A percentile compares a stretch with the other conserved stretches of the same genome.
phyloP scores from a whole-genome alignment of 2,113 vertebrate species.

The Tupaia chinensis region DNA sequence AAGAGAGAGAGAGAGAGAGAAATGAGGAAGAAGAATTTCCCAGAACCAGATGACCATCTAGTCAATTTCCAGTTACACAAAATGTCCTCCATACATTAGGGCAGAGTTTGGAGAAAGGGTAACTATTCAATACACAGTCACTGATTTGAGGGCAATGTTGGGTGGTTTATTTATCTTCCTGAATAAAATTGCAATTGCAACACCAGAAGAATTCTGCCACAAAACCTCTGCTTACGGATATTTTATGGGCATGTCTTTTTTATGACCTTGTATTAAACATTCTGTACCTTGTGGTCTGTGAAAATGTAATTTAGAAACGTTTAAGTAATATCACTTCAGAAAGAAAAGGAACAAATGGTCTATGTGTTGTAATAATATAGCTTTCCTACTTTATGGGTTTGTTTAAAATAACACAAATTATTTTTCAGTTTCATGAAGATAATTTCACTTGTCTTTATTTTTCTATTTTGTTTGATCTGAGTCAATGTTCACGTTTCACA shows the following conservation, averaged over 20 bases:
- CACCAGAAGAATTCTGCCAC: background rate
- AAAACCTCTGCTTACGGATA: background rate
- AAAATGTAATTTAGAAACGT: background rate
- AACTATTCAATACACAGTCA: background rate
- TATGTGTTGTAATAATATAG: background rate
- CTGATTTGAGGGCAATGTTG: rapidly evolving
- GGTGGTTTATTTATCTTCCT: background rate
- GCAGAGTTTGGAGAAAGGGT: rapidly evolving
- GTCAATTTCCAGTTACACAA: conserved; percentile 60
- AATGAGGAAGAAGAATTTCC: conserved; percentile 28
- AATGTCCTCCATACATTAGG: conserved; percentile 5
- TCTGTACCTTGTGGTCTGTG: background rate
- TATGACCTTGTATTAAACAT: background rate
- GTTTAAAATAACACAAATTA: background rate
- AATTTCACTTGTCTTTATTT: conserved; percentile 7
- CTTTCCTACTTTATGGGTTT: conserved; percentile 56
- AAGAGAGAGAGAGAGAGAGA: conserved; percentile 21
- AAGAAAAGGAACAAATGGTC: background rate
- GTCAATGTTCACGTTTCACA: background rate
- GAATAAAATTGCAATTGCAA: background rate
- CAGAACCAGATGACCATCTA: background rate
- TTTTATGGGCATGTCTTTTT: background rate
- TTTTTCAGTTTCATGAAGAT: conserved; percentile 44
- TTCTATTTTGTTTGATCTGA: conserved; percentile 30
- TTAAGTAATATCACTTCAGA: conserved; percentile 55